Base-by-base conservation (phyloP, 1,140 invertebrate species). In the Pseudachorutes palmiensis region DNA sequence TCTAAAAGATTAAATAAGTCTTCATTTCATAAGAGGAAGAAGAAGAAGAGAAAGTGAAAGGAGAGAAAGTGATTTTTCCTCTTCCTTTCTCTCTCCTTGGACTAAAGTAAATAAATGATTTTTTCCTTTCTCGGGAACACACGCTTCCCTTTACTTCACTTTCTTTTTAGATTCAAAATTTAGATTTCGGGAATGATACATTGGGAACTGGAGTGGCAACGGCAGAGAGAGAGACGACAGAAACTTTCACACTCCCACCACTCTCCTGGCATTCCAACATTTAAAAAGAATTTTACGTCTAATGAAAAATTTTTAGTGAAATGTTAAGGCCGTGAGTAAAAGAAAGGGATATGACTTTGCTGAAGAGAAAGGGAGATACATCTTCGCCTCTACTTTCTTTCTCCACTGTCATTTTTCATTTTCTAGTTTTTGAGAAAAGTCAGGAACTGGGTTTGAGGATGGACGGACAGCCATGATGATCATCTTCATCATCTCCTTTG, bases 1-100 rank as follows among this genome's bases (percentile, higher is more conserved):
- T 55, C 51, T 55, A 55, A 55, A 55, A 55, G 51, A 55, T 55
- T 55, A 55, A 55, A 55, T 55, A 55, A 55, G 51, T 55, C 51
- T 55, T 55, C 51, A 55, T 55, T 55, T 55, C 51, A 55, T 55
- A 55, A 55, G 36, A 41, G 36, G 36, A 41, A 19, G 19, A 41
- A 41, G 36, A 19, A 41, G 51, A 24, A 55, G 51, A 24, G 51
- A 55, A 55, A 26, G 5, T 9, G 24, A 55, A 55, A 22, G 51
- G 24, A 19, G 36, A 45, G 36, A 55, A 55, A 55, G 51, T 55
- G 51, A 55, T 55, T 55, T 55, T 55, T 55, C 36, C 19, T 19
- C 9, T 14, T 55, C 24, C 51, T 24, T 55, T 55, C 51, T 55
- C 51, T 55, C 51, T 26, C 5, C 36, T 41, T 19, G 24, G 24